Conservation (phyloP, 1,140 invertebrate genomes). For the Drosophila nigromelanica region DNA sequence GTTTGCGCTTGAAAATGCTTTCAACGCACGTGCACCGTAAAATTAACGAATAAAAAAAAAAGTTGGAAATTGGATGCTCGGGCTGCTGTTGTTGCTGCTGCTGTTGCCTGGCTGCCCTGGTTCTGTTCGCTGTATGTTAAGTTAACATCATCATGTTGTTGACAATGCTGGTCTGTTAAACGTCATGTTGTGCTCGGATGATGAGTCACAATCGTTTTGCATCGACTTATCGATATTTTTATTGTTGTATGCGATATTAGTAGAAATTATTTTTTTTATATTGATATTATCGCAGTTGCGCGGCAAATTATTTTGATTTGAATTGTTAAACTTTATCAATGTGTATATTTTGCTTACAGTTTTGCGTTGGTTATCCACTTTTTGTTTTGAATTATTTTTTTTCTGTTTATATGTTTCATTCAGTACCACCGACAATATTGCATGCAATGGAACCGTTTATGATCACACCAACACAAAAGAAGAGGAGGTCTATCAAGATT, state of each 20-base stretch:
- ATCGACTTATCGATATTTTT: slow-evolving; percentile 14
- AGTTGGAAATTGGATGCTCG: slow-evolving; percentile 32
- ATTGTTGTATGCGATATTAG: neutral
- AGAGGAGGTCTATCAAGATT: slow-evolving; percentile 84
- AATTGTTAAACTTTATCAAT: neutral
- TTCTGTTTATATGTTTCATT: slow-evolving; percentile 44
- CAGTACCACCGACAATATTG: slow-evolving; percentile 83
- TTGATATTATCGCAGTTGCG: neutral
- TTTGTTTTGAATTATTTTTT: slow-evolving; percentile 25
- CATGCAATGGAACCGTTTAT: slow-evolving; percentile 82
- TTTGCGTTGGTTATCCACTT: slow-evolving; percentile 21
- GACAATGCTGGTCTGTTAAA: slow-evolving; percentile 6
- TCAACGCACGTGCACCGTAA: slow-evolving; percentile 43
- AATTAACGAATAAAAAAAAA: slow-evolving; percentile 36
- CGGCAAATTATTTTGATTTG: slow-evolving; percentile 9
- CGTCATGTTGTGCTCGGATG: neutral
- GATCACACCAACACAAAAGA: slow-evolving; percentile 84
- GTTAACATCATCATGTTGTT: slow-evolving; percentile 21
- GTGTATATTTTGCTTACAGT: neutral
- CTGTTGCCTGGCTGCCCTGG: slow-evolving; percentile 29
- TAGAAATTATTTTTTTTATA: neutral
- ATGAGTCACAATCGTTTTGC: neutral
- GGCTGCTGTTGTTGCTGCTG: slow-evolving; percentile 11
- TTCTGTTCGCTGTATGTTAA: slow-evolving; percentile 24
- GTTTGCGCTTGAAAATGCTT: slow-evolving; percentile 25